phyloP scores from a whole-genome alignment of 1,140 invertebrate species.

The Cataglyphis hispanica region DNA sequence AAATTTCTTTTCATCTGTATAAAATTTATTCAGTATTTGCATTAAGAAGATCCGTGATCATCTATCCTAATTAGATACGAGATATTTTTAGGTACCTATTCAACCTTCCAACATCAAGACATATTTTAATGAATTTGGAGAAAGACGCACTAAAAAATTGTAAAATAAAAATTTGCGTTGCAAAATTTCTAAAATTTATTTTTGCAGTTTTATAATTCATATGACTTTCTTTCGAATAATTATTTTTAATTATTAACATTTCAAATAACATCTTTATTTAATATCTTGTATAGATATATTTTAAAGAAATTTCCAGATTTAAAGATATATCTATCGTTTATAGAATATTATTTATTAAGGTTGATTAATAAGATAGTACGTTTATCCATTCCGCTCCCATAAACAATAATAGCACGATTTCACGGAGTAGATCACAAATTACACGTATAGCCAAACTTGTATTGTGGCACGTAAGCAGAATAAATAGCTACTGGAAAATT shows the following conservation, averaged over 20 bases:
- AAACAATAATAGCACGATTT: constrained; percentile 6
- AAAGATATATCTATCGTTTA: neutral
- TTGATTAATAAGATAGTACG: neutral
- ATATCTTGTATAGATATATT: neutral
- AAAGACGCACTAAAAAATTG: neutral
- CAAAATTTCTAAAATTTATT: neutral
- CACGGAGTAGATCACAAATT: constrained; percentile 28
- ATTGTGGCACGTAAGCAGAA: constrained; percentile 31
- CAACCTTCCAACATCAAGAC: neutral
- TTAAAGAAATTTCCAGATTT: neutral
- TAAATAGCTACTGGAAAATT: constrained; percentile 56
- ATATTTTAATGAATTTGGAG: neutral
- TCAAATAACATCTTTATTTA: neutral
- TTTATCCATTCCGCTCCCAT: neutral
- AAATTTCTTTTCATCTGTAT: constrained; percentile 28
- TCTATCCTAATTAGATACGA: constrained; percentile 64
- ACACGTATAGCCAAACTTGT: constrained; percentile 31
- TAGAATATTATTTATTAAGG: neutral
- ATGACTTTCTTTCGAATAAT: neutral
- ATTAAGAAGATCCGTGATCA: constrained; percentile 41
- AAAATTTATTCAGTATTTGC: constrained; percentile 55
- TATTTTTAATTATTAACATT: neutral
- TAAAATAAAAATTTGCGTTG: neutral
- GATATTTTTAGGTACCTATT: constrained; percentile 18
- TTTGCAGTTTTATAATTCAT: neutral